Evolutionary conservation across 2,113 vertebrate species (phyloP).

Genomic region (Anarhynchus alexandrinus): DNA sequence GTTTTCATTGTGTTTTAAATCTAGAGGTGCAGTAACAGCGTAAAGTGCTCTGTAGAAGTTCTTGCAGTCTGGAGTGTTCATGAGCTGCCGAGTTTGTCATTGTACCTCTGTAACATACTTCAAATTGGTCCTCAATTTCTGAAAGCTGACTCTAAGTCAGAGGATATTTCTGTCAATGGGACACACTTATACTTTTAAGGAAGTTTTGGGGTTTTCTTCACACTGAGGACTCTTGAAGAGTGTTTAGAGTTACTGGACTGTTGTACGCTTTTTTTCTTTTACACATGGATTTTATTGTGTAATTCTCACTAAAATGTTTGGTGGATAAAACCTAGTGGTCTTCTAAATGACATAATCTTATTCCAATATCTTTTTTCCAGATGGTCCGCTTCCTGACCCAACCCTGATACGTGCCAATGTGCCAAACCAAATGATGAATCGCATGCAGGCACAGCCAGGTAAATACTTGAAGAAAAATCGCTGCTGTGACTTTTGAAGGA

Average conservation of each 20-base stretch:
- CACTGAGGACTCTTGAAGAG: background rate
- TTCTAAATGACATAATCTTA: background rate
- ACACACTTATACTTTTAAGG: background rate
- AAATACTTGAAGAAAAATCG: background rate
- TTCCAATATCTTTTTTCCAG: constrained; percentile 59
- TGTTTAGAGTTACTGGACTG: background rate
- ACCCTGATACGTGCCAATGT: constrained; percentile 85
- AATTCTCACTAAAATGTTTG: background rate
- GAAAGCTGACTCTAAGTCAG: background rate
- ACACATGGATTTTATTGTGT: background rate
- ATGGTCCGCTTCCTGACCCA: constrained; percentile 89
- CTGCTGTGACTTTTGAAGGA: background rate
- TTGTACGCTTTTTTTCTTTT: background rate
- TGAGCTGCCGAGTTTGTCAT: background rate
- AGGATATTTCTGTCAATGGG: background rate
- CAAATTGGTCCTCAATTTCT: background rate
- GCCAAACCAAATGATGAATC: constrained; percentile 91
- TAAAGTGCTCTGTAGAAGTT: background rate
- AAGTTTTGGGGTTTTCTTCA: background rate
- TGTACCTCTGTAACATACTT: background rate
- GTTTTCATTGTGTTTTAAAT: background rate
- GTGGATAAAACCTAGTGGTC: background rate
- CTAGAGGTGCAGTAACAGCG: background rate
- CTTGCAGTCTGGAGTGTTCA: background rate
- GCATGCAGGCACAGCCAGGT: constrained; percentile 91